Percentiles rank a stretch among this genome's conserved stretches.
phyloP scores from a whole-genome alignment of 2,113 vertebrate species.

The Eptesicus fuscus region DNA sequence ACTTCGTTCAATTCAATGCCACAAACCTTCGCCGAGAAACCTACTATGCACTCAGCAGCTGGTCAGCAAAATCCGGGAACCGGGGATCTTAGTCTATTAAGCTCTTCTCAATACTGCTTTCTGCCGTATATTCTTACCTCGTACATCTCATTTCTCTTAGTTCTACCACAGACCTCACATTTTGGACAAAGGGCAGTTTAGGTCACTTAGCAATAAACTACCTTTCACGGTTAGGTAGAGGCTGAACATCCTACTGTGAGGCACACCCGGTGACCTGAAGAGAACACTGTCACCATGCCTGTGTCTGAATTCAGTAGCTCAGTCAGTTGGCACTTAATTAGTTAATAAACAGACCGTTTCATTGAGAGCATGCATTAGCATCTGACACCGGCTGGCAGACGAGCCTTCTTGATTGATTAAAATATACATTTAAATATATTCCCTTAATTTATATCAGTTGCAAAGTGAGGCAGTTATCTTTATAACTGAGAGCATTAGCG shows the following conservation, averaged over 20 bases:
- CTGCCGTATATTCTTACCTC: background rate
- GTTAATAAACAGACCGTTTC: constrained; percentile 77
- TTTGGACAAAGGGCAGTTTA: background rate
- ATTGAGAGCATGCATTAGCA: constrained; percentile 72
- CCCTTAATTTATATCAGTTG: constrained; percentile 79
- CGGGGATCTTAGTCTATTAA: background rate
- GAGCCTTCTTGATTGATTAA: constrained; percentile 79
- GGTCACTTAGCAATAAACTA: background rate
- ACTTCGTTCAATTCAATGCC: background rate
- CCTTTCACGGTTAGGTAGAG: background rate
- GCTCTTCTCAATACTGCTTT: background rate
- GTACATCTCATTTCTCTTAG: background rate
- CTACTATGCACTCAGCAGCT: constrained; percentile 23
- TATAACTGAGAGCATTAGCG: constrained; percentile 77
- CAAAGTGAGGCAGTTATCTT: constrained; percentile 78
- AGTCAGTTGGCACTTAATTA: constrained; percentile 69
- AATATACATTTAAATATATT: constrained; percentile 81
- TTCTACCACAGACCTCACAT: background rate
- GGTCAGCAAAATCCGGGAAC: background rate
- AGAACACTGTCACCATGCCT: background rate
- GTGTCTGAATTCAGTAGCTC: constrained; percentile 18
- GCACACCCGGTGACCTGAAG: background rate
- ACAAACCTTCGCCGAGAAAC: background rate
- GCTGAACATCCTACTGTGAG: background rate
- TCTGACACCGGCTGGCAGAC: constrained; percentile 72